Evolutionary conservation across 2,113 vertebrate genomes (phyloP).

Genomic region (Callipepla californica): DNA sequence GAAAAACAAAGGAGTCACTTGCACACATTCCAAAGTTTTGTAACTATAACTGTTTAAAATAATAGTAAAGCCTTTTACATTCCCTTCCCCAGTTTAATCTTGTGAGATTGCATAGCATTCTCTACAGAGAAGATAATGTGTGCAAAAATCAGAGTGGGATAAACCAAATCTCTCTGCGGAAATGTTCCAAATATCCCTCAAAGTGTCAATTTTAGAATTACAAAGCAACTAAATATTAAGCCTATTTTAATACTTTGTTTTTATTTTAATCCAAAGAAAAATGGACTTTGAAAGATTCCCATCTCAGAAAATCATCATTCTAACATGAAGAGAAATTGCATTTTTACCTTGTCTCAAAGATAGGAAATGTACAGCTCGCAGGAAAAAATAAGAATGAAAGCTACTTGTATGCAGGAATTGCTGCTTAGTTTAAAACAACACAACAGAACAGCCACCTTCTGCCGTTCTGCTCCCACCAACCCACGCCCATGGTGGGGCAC

Average conservation of each 20-base stretch:
- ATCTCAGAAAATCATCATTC: constrained; percentile 16
- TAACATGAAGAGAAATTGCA: background rate
- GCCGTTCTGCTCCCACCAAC: background rate
- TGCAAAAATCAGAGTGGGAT: background rate
- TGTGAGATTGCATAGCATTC: too few relatives aligned
- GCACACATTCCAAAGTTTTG: background rate
- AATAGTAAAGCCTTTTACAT: background rate
- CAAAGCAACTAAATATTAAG: background rate
- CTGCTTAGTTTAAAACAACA: background rate
- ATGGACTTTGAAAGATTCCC: background rate
- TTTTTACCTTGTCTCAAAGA: background rate
- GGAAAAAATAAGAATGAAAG: background rate
- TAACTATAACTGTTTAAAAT: background rate
- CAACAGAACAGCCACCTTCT: background rate
- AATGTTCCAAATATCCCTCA: background rate
- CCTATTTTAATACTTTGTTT: background rate
- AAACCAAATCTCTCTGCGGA: background rate
- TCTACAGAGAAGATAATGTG: background rate
- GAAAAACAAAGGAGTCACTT: background rate
- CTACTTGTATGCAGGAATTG: constrained; percentile 9
- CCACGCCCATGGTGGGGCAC: background rate
- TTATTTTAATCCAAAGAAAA: background rate
- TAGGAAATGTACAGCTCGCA: constrained; percentile 17
- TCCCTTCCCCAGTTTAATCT: background rate
- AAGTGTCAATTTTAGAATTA: background rate